These are phyloP conservation scores for Lysandra coridon DNA, from an alignment of 2,888 invertebrate species.

Conservation along the genomic window DNA sequence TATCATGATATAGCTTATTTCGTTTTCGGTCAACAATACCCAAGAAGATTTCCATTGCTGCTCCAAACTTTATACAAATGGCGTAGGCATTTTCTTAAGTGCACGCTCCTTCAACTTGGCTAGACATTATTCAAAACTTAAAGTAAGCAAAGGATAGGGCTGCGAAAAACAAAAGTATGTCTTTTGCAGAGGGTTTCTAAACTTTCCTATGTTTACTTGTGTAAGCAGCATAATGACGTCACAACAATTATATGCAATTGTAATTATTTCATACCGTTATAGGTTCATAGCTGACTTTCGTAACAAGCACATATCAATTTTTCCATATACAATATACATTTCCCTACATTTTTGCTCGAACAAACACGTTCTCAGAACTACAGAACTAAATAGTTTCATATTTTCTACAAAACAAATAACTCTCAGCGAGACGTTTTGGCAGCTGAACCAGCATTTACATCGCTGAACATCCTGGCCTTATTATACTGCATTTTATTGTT, in stretches of 20 bases:
- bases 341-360: not conserved
- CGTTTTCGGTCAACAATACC: not conserved
- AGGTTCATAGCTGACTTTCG: too few species aligned
- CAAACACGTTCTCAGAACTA: not conserved
- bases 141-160: not conserved
- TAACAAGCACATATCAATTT: too few species aligned
- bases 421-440: not conserved
- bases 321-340: too few species aligned
- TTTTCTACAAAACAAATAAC: not conserved
- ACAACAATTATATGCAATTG: too few species aligned
- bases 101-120: not conserved
- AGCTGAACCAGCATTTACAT: not conserved
- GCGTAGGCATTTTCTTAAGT: not conserved
- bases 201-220: not conserved
- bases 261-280: not conserved
- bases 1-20: not conserved
- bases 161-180: not conserved
- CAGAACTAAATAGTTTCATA: not conserved
- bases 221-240: not conserved
- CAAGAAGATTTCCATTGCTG: not conserved
- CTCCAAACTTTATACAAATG: slow-evolving; percentile 5
- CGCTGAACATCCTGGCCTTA: slow-evolving; percentile 9
- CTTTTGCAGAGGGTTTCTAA: not conserved
- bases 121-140: not conserved
- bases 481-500: slow-evolving; percentile 18